These are phyloP conservation scores for Eristalis pertinax DNA, from an alignment of 2,888 invertebrate species.

Conservation along the genomic window DNA sequence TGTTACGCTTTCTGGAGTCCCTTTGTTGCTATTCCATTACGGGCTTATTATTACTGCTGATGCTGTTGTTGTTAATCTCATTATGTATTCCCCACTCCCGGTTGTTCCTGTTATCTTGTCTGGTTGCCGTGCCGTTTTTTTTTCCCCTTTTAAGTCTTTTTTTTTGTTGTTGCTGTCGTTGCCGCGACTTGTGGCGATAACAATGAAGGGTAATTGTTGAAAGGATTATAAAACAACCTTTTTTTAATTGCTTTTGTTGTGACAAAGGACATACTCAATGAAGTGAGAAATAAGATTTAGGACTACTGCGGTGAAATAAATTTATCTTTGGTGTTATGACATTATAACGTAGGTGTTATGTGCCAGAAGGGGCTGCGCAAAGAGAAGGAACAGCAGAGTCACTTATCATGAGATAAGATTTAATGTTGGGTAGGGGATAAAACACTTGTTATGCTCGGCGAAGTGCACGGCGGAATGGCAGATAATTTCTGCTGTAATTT, in stretches of 20 bases:
- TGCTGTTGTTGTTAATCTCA: slow-evolving; percentile 47
- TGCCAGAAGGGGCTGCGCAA: neutral
- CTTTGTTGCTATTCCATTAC: slow-evolving; percentile 34
- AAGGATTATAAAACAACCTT: slow-evolving; percentile 27
- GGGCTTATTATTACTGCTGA: slow-evolving; percentile 41
- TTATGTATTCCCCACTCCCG: slow-evolving; percentile 21
- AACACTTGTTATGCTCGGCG: neutral
- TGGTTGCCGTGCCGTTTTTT: neutral
- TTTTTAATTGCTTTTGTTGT: slow-evolving; percentile 21
- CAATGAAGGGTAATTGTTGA: slow-evolving; percentile 25
- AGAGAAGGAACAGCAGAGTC: neutral
- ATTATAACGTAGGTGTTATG: neutral
- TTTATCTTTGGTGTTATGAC: neutral
- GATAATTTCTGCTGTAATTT: neutral
- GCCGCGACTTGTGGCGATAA: neutral
- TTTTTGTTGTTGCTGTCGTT: neutral
- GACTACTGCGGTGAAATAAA: neutral
- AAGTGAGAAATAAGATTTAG: slow-evolving; percentile 8
- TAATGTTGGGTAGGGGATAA: neutral
- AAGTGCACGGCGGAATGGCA: neutral
- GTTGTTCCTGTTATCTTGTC: slow-evolving; percentile 26
- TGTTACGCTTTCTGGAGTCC: neutral
- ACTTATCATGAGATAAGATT: neutral
- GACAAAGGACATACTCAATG: neutral
- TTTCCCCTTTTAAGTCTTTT: neutral